These are phyloP conservation scores for Channa argus DNA, from an alignment of 2,113 vertebrate genomes.

Conservation along the genomic window DNA sequence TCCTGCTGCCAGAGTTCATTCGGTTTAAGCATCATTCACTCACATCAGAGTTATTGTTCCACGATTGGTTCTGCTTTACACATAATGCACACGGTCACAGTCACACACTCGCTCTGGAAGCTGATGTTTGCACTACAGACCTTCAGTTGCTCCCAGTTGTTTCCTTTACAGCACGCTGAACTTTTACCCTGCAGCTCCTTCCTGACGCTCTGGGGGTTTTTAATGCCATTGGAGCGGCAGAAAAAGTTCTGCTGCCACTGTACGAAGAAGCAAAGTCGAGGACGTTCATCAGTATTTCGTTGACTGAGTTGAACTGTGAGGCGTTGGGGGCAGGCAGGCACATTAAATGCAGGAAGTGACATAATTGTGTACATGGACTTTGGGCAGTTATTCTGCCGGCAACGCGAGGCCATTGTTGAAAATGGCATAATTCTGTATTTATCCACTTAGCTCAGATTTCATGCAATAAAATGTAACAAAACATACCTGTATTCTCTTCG, in stretches of 20 bases:
- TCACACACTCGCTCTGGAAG: slow-evolving; percentile 10
- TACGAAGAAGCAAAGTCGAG: background rate
- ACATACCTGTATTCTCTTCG: slow-evolving; percentile 83
- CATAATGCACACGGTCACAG: background rate
- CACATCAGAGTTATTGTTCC: slow-evolving; percentile 47
- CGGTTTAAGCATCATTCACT: slow-evolving; percentile 38
- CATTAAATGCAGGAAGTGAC: slow-evolving; percentile 90
- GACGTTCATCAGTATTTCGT: slow-evolving; percentile 63
- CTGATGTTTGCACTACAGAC: background rate
- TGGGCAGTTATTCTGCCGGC: slow-evolving; percentile 82
- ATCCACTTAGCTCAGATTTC: slow-evolving; percentile 82
- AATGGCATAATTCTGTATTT: slow-evolving; percentile 86
- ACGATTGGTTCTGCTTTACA: slow-evolving; percentile 26
- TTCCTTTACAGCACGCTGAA: slow-evolving; percentile 42
- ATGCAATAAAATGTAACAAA: slow-evolving; percentile 86
- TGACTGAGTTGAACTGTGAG: slow-evolving; percentile 66
- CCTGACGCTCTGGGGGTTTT: slow-evolving; percentile 8
- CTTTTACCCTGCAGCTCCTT: slow-evolving; percentile 62
- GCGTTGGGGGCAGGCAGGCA: slow-evolving; percentile 54
- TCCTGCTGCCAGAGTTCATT: slow-evolving; percentile 42
- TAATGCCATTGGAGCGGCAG: slow-evolving; percentile 16
- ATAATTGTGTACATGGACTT: slow-evolving; percentile 85
- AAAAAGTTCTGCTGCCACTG: slow-evolving; percentile 40
- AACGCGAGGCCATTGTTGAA: slow-evolving; percentile 89
- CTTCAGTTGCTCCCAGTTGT: slow-evolving; percentile 1